A percentile compares a stretch with the other conserved stretches of the same genome.
phyloP scores from a whole-genome alignment of 2,113 vertebrate genomes.

The Chaetorhynchus papuensis region DNA sequence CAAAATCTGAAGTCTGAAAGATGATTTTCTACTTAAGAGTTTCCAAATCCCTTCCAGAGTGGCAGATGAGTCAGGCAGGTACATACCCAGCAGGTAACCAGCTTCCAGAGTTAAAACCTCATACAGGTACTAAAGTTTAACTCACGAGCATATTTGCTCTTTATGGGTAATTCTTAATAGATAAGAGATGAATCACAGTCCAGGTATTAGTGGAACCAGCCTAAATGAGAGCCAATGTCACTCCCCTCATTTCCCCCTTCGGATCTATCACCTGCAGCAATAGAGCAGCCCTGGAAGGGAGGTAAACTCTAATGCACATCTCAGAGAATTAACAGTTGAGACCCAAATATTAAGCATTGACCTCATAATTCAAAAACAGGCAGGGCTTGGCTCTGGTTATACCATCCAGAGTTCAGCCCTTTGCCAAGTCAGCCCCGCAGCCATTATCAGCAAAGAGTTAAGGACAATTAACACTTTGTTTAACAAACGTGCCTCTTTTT shows the following conservation, averaged over 20 bases:
- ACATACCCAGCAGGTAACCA: background rate
- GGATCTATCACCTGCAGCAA: background rate
- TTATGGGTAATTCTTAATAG: constrained; percentile 1
- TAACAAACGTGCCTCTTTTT: background rate
- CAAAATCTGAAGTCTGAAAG: background rate
- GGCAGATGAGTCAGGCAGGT: background rate
- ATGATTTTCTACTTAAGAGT: background rate
- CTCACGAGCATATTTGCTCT: background rate
- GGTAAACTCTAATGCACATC: rapidly evolving
- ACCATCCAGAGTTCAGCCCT: background rate
- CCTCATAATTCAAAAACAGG: background rate
- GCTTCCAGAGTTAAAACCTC: background rate
- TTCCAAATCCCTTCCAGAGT: background rate
- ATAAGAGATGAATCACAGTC: constrained; percentile 32
- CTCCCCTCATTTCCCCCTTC: background rate
- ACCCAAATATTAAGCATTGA: background rate
- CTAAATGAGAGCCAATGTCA: background rate
- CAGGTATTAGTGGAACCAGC: background rate
- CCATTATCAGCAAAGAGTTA: background rate
- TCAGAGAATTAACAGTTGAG: background rate
- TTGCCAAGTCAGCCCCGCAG: background rate
- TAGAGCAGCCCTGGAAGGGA: background rate
- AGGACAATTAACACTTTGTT: background rate
- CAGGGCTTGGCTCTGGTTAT: background rate
- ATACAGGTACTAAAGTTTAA: constrained; percentile 39